Base-by-base conservation (phyloP, 2,888 invertebrate genomes). In the Ectemnius continuus region DNA sequence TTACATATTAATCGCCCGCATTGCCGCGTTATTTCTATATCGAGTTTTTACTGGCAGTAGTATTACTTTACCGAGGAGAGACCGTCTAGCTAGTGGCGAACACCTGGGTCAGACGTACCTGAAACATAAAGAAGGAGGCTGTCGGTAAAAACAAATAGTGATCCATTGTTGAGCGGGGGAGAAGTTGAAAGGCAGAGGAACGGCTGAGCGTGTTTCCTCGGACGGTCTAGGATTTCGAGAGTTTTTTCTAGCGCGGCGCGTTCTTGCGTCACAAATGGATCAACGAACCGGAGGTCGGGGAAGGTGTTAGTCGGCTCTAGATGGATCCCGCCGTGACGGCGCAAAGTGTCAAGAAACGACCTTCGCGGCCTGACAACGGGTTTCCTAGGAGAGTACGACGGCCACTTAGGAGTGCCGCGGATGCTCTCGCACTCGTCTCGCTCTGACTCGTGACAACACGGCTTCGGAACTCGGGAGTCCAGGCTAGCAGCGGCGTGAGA, bases 261-360 rank as follows among this genome's bases (percentile, higher is more conserved):
- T 47, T 61, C 68, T 57, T 26, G 59, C 48, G 52, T 60, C 61
- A 61, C 20, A 52, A 61, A 52, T 48, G 73, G 79, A 73, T 69
- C 77, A 82, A 84, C 69, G 83, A 83, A 78, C 81, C 62, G 64
- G 46, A 18, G 45, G 14, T n/a, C 23, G 18, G 46, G 23, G 20
- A 36, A 36, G 36, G 36, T 11, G 36, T 36, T 36, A 36, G 36
- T 11, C 2, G n/a, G 56, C 61, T 69, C 77, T 61, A 74, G 76
- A 64, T 75, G 72, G 18, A 67, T 76, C 63, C 66, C 56, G 78
- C 75, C 74, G 71, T 71, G 73, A 62, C 59, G 62, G 61, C 61
- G 59, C 57, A 58, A 73, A 84, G 80, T 82, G 83, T 83, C 83
- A 82, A 82, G 80, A 70, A 84, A 85, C 82, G 87, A 81, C 86